Evolutionary conservation across 2,797 vertebrate genomes (phyloP).

Genomic region (Xiphorhynchus erythropygius): DNA sequence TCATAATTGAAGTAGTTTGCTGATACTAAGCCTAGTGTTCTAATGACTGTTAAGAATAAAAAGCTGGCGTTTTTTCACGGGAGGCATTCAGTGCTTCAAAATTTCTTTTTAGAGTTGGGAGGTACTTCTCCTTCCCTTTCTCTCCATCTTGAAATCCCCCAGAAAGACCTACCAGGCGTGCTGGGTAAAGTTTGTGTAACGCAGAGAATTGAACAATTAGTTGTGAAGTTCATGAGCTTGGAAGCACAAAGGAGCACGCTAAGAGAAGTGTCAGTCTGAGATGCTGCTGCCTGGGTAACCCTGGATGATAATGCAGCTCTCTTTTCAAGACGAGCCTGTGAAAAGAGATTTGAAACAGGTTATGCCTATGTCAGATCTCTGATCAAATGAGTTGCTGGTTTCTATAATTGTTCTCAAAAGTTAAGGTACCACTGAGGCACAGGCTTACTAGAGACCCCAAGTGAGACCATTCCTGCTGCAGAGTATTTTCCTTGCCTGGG

Average conservation of each 20-base stretch:
- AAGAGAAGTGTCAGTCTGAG: accelerated
- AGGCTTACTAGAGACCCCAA: background rate
- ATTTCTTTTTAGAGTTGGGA: background rate
- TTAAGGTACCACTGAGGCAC: background rate
- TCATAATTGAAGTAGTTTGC: background rate
- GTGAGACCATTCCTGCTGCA: background rate
- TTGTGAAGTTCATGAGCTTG: background rate
- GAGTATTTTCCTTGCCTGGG: background rate
- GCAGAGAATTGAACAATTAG: background rate
- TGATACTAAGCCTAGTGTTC: background rate
- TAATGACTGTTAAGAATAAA: background rate
- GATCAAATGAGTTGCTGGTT: background rate
- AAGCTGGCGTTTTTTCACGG: background rate
- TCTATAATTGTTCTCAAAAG: background rate
- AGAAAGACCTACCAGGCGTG: background rate
- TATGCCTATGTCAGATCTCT: accelerated
- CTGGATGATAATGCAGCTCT: background rate
- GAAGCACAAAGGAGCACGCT: background rate
- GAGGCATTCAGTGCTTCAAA: background rate
- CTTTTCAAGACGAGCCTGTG: background rate
- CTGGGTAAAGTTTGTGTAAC: background rate
- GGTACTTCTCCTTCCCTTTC: background rate
- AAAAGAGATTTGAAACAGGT: background rate
- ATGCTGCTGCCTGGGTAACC: background rate
- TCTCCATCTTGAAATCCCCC: background rate